Evolutionary conservation across 2,797 vertebrate species (phyloP).

Genomic region (Fratercula arctica): DNA sequence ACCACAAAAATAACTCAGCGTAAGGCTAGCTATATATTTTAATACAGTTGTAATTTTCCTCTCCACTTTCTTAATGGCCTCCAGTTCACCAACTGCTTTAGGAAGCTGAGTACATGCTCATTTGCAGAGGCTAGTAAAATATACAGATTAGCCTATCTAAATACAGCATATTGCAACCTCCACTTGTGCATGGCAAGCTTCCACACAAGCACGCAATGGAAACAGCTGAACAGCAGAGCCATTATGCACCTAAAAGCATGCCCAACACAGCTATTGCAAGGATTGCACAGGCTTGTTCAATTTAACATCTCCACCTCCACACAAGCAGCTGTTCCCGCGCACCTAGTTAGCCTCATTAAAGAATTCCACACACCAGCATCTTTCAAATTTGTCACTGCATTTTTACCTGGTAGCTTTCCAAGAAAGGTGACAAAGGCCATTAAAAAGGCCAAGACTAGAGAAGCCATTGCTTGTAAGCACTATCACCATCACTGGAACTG

Average conservation of each 20-base stretch:
- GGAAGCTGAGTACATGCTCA: background rate
- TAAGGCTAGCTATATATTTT: background rate
- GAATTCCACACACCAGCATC: background rate
- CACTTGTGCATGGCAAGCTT: background rate
- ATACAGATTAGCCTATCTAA: background rate
- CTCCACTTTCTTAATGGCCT: background rate
- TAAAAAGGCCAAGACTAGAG: background rate
- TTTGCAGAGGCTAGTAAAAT: background rate
- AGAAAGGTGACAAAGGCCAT: background rate
- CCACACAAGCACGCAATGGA: background rate
- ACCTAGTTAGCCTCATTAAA: background rate
- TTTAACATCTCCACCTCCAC: background rate
- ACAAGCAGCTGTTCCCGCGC: background rate
- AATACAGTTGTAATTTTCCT: background rate
- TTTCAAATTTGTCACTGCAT: background rate
- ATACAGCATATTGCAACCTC: background rate
- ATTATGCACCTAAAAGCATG: background rate
- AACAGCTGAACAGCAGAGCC: background rate
- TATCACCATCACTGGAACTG: background rate
- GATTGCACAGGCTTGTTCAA: background rate
- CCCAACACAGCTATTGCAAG: too few species aligned
- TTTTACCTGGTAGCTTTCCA: constrained; percentile 1
- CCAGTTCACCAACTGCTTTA: background rate
- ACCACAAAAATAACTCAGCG: background rate
- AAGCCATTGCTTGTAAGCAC: background rate